phyloP scores from a whole-genome alignment of 2,888 invertebrate species.

The Cinara cedri region DNA sequence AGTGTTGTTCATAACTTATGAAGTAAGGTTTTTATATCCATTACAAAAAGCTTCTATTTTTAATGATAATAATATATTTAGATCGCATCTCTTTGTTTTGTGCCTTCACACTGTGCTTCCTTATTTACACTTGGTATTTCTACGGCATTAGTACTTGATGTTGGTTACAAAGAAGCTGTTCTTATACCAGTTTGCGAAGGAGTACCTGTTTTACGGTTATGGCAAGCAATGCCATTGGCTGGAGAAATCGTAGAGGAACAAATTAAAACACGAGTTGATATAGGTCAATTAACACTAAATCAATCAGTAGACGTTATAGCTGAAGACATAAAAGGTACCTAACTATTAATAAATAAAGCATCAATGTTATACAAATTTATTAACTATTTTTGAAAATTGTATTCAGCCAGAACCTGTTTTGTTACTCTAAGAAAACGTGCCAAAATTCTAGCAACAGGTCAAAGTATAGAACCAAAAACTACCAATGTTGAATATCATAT shows the following conservation, averaged over 20 bases:
- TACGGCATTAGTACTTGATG: conserved; percentile 83
- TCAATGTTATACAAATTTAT: neutral
- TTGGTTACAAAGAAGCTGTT: conserved; percentile 83
- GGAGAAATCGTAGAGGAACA: conserved; percentile 73
- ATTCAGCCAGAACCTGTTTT: conserved; percentile 82
- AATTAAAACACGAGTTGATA: conserved; percentile 36
- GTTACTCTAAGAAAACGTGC: conserved; percentile 79
- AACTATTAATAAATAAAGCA: neutral
- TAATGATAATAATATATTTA: conserved; percentile 61
- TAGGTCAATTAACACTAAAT: conserved; percentile 5
- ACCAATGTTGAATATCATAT: conserved; percentile 74
- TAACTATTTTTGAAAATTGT: conserved; percentile 45
- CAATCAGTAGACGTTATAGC: conserved; percentile 61
- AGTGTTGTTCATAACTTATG: conserved; percentile 90
- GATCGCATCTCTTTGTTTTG: conserved; percentile 79
- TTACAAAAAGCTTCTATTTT: neutral
- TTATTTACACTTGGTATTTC: conserved; percentile 82
- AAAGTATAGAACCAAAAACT: conserved; percentile 63
- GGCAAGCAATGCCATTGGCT: conserved; percentile 82
- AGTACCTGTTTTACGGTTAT: conserved; percentile 81
- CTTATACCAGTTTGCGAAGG: conserved; percentile 86
- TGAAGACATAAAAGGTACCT: conserved; percentile 68
- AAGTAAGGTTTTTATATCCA: conserved; percentile 68
- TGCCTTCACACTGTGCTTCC: conserved; percentile 84
- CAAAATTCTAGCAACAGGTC: conserved; percentile 64